Evolutionary conservation across 2,113 vertebrate genomes (phyloP).

Genomic region (Etheostoma spectabile): DNA sequence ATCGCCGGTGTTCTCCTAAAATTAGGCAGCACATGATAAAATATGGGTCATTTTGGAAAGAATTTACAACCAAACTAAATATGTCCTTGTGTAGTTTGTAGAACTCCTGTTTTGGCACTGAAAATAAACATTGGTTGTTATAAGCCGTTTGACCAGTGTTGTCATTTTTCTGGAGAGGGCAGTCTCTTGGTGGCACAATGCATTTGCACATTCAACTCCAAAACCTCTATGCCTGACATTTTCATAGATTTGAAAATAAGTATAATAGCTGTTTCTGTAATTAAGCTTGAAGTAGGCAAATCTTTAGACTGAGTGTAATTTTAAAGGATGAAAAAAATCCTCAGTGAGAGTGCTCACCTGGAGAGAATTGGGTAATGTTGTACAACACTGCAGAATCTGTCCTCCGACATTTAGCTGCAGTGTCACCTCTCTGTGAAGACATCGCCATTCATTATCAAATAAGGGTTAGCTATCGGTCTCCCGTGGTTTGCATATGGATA

Average conservation of each 20-base stretch:
- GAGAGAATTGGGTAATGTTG: slow-evolving; percentile 9
- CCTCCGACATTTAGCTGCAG: slow-evolving; percentile 35
- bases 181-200: background rate
- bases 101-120: background rate
- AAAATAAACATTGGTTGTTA: background rate
- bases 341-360: slow-evolving; percentile 1
- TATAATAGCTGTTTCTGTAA: background rate
- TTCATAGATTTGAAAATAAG: slow-evolving; percentile 9
- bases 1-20: background rate
- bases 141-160: background rate
- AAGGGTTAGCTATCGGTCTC: slow-evolving; percentile 12
- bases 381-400: slow-evolving; percentile 6
- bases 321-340: background rate
- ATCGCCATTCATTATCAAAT: slow-evolving; percentile 50
- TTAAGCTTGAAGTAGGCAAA: background rate
- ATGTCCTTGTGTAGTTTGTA: background rate
- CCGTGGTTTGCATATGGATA: slow-evolving; percentile 47
- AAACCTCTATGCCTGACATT: background rate
- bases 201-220: background rate
- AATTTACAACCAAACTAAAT: background rate
- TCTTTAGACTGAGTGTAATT: background rate
- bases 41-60: background rate
- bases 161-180: background rate
- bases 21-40: no score
- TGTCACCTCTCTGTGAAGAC: slow-evolving; percentile 47